Conservation (phyloP, 2,888 invertebrate species). For the Drosophila acutilabella region DNA sequence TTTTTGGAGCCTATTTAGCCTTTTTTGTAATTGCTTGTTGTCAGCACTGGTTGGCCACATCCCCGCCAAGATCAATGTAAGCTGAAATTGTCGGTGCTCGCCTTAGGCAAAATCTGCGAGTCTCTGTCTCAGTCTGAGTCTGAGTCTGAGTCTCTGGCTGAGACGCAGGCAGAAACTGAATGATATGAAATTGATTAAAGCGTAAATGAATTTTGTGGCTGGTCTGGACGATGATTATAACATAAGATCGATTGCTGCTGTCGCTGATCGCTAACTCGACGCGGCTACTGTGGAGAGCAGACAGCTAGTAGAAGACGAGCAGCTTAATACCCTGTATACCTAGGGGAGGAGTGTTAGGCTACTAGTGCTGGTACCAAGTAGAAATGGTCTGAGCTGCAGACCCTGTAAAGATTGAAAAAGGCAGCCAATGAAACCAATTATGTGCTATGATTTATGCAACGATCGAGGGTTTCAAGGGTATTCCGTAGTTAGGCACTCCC, state of each 20-base stretch:
- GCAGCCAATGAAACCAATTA: too few species aligned
- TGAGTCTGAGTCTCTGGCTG: conserved; percentile 5
- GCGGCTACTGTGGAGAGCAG: conserved; percentile 83
- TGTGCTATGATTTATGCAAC: neutral
- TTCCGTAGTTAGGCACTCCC: neutral
- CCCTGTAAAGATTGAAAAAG: too few species aligned
- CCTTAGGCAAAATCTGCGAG: conserved; percentile 63
- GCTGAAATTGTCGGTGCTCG: conserved; percentile 74
- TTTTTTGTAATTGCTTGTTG: too few species aligned
- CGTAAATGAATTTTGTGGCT: conserved; percentile 83
- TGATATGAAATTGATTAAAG: conserved; percentile 84
- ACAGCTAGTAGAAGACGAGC: conserved; percentile 12
- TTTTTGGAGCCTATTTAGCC: too few species aligned
- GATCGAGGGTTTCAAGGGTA: conserved; percentile 29
- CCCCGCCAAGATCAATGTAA: conserved; percentile 72
- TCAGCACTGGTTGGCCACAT: conserved; percentile 3
- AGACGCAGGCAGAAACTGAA: conserved; percentile 49
- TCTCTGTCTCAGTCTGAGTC: neutral
- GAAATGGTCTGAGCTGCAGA: too few species aligned
- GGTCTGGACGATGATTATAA: conserved; percentile 77
- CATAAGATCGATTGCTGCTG: conserved; percentile 83
- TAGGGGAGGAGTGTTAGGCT: too few species aligned
- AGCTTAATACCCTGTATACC: neutral
- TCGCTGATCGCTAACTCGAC: conserved; percentile 84
- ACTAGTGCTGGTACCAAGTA: too few species aligned